Evolutionary conservation across 2,113 vertebrate genomes (phyloP).

Genomic region (Pterocles burchelli): DNA sequence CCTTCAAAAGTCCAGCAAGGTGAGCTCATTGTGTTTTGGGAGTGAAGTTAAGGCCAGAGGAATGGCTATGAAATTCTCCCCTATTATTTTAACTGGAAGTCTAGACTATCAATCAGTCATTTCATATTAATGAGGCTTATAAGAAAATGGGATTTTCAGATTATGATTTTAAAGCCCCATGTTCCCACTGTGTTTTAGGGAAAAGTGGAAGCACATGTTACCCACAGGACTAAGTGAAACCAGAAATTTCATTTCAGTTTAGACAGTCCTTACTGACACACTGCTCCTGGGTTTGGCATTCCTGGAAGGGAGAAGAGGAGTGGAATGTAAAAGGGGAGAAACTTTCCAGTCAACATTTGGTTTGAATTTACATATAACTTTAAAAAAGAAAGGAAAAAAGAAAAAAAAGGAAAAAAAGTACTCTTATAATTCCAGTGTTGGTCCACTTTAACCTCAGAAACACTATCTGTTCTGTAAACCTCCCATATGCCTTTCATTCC

Average conservation of each 20-base stretch:
- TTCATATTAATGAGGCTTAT: slow-evolving; percentile 56
- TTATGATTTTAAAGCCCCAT: slow-evolving; percentile 36
- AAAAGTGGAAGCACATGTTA: slow-evolving; percentile 58
- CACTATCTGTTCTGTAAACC: neutral
- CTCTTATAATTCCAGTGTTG: neutral
- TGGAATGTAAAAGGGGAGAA: slow-evolving; percentile 34
- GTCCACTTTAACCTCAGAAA: neutral
- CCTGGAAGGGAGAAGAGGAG: neutral
- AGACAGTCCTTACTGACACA: slow-evolving; percentile 19
- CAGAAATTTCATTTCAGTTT: slow-evolving; percentile 63
- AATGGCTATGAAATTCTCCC: neutral
- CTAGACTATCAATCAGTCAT: neutral
- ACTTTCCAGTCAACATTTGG: slow-evolving; percentile 50
- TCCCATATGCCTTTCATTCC: neutral
- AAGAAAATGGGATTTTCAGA: slow-evolving; percentile 67
- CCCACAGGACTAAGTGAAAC: slow-evolving; percentile 54
- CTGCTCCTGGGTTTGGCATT: slow-evolving; percentile 39
- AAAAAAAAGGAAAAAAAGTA: neutral
- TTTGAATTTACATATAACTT: slow-evolving; percentile 55
- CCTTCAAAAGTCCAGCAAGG: neutral
- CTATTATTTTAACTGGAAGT: neutral
- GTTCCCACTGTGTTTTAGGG: slow-evolving; percentile 33
- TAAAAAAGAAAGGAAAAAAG: neutral
- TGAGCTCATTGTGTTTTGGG: neutral
- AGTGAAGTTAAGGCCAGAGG: neutral